Base-by-base conservation (phyloP, 2,113 vertebrate species). In the Ictalurus furcatus region DNA sequence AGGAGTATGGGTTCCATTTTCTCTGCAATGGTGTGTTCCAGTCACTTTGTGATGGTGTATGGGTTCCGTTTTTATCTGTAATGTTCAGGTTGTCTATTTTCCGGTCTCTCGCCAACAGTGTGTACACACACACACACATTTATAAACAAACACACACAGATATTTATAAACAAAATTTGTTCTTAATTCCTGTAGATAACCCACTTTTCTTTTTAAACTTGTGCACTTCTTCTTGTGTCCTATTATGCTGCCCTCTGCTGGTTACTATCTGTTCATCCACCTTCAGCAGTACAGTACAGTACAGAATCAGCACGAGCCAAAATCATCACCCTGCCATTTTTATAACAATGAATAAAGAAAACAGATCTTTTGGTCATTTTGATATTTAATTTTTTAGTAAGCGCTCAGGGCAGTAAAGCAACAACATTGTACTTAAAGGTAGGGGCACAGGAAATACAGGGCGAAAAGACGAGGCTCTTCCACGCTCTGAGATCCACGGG, bases 381-480 rank as follows among this genome's bases (percentile, higher is more conserved):
- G 76, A 85, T 81, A 61, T 92, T 92, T 92, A 90, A 86, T 89
- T 90, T 83, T 85, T 90, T 85, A 90, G 86, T 89, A 87, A 91
- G 91, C 83, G 87, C 87, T 92, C 63, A 65, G 83, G 88, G 90
- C 81, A 88, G 74, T 90, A 88, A 88, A 87, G 90, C 88, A 90
- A 91, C 83, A 85, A 73, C 88, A 80, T 71, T 89, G 58, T 88
- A 74, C 79, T 59, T 86, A 88, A 74, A 85, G 44, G 80, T 90
- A 76, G 65, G 25, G n/a, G n/a, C 8, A 78, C n/a, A 52, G 63
- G 59, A 48, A 59, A 84, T 71, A 83, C 84, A 90, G 69, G 73
- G 86, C 40, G 85, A 58, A 90, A 40, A 89, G 87, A 89, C 44
- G 40, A 84, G 34, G 34, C 58, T 37, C 81, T 69, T 76, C 61